These are phyloP conservation scores for Xerus rutilus DNA, from an alignment of 2,797 vertebrate species.

Conservation along the genomic window DNA sequence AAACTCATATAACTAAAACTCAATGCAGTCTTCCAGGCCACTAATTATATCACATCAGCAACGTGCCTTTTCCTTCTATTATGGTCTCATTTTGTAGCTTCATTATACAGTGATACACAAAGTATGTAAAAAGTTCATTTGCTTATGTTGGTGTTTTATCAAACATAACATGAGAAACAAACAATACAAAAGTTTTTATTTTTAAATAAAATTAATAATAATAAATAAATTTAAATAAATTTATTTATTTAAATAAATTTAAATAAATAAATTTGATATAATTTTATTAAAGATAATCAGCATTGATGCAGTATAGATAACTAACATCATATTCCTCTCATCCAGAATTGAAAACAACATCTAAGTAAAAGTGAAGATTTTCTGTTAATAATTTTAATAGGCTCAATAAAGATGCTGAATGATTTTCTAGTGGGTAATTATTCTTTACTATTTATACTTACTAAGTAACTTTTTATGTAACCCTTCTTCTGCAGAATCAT, in stretches of 20 bases:
- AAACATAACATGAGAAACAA: constrained; percentile 3
- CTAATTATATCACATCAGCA: not conserved
- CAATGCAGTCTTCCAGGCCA: not conserved
- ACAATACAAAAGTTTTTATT: not conserved
- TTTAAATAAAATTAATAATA: too few relatives aligned
- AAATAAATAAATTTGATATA: not conserved
- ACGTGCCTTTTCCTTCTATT: not conserved
- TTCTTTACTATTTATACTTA: not conserved
- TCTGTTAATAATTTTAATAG: not conserved
- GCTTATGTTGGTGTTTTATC: not conserved
- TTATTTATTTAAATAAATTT: too few relatives aligned
- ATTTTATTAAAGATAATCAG: not conserved
- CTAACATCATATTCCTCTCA: not conserved
- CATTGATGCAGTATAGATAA: not conserved
- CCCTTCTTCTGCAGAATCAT: not conserved
- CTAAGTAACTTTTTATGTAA: not conserved
- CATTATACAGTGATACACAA: constrained; percentile 8
- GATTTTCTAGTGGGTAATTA: not conserved
- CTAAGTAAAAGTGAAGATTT: not conserved
- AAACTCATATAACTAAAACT: not conserved
- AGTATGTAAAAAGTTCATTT: constrained; percentile 9
- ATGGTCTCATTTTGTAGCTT: not conserved
- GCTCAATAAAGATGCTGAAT: not conserved
- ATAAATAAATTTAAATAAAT: too few relatives aligned
- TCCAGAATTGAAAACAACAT: not conserved